Evolutionary conservation across 2,113 vertebrate genomes (phyloP).

Genomic region (Chionodraco myersi): DNA sequence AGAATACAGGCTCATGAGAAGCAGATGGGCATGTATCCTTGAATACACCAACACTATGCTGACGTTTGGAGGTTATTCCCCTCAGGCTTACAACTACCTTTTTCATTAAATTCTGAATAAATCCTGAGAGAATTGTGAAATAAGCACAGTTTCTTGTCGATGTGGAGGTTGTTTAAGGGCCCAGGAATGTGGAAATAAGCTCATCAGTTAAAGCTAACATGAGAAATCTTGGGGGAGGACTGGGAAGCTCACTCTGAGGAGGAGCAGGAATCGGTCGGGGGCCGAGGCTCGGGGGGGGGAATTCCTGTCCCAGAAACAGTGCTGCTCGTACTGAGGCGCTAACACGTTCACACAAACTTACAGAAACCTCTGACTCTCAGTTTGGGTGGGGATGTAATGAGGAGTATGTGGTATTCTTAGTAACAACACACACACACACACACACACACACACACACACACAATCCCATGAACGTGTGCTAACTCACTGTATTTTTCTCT

Average conservation of each 20-base stretch:
- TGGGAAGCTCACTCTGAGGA: constrained; percentile 34
- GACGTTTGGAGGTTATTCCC: neutral
- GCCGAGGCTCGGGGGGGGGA: constrained; percentile 45
- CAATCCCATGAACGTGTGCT: neutral
- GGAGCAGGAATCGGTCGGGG: constrained; percentile 23
- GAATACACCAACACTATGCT: neutral
- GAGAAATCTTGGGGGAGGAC: constrained; percentile 49
- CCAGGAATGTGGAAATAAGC: constrained; percentile 66
- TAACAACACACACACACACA: no score
- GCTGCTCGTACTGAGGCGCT: neutral
- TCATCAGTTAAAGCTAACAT: constrained; percentile 36
- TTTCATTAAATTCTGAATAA: no score
- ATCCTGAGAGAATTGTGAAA: neutral
- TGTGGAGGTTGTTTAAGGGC: constrained; percentile 29
- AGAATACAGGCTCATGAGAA: neutral
- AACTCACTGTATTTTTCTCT: neutral
- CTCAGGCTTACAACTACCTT: neutral
- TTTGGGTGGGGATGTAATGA: constrained; percentile 20
- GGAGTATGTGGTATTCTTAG: neutral
- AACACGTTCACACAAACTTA: constrained; percentile 18
- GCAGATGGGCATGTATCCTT: neutral
- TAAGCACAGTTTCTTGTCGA: neutral
- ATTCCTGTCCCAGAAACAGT: constrained; percentile 16
- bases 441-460: neutral
- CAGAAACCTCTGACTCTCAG: constrained; percentile 17